Evolutionary conservation across 2,113 vertebrate species (phyloP).

Genomic region (Dicrurus megarhynchus): DNA sequence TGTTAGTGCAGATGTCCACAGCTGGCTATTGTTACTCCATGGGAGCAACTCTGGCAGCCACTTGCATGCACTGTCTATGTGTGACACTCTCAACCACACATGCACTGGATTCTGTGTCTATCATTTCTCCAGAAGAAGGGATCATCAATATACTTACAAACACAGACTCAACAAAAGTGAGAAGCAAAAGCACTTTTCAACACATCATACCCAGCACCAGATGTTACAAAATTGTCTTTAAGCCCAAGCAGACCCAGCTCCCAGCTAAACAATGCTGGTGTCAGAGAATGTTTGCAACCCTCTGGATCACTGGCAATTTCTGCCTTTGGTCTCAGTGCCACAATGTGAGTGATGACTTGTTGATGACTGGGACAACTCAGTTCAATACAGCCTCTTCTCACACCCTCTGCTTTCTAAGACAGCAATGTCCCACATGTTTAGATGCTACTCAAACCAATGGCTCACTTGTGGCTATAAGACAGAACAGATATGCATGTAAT

Average conservation of each 20-base stretch:
- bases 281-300: background rate
- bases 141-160: background rate
- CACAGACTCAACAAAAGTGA: background rate
- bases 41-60: background rate
- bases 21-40: background rate
- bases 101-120: background rate
- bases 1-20: background rate
- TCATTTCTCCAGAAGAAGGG: background rate
- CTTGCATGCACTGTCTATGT: background rate
- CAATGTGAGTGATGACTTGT: background rate
- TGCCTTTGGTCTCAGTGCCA: background rate
- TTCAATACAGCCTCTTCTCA: background rate
- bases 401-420: background rate
- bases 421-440: background rate
- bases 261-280: accelerated
- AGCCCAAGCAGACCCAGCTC: background rate
- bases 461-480: background rate
- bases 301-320: background rate
- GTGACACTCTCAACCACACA: background rate
- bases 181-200: background rate
- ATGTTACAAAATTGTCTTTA: background rate
- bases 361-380: background rate
- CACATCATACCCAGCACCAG: background rate
- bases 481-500: background rate
- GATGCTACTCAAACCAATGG: background rate